phyloP scores from a whole-genome alignment of 2,113 vertebrate genomes.

The Paedocypris sp. region DNA sequence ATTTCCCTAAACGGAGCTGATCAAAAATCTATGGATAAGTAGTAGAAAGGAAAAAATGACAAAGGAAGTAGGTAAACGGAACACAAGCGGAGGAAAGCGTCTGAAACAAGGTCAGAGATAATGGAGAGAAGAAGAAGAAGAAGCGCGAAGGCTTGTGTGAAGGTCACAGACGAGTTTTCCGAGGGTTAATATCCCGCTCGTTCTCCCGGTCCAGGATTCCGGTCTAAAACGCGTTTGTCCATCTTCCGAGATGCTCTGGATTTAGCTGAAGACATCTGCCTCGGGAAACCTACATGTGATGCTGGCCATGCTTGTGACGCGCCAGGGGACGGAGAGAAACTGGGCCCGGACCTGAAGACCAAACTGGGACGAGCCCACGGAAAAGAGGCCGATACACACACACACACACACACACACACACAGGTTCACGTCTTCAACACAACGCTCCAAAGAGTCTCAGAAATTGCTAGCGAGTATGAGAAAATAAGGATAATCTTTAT shows the following conservation, averaged over 20 bases:
- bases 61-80: too few species aligned
- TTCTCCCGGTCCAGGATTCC: constrained; percentile 14
- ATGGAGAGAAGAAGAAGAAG: not conserved
- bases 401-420: too few species aligned
- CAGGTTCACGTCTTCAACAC: too few species aligned
- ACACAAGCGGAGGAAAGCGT: not conserved
- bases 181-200: not conserved
- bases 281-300: not conserved
- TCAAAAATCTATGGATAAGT: too few species aligned
- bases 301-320: constrained; percentile 5
- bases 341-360: not conserved
- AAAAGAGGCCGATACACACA: constrained; percentile 16
- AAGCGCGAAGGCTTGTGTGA: not conserved
- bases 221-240: constrained; percentile 12
- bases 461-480: too few species aligned
- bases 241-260: constrained; percentile 3
- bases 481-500: too few species aligned
- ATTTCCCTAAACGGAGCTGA: too few species aligned
- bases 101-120: not conserved
- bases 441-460: too few species aligned
- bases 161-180: constrained; percentile 1
- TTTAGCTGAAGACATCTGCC: constrained; percentile 1
- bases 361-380: constrained; percentile 8
- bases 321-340: not conserved
- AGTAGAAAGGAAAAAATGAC: too few species aligned